phyloP scores from a whole-genome alignment of 2,888 invertebrate species.

The Girardia tigrina region DNA sequence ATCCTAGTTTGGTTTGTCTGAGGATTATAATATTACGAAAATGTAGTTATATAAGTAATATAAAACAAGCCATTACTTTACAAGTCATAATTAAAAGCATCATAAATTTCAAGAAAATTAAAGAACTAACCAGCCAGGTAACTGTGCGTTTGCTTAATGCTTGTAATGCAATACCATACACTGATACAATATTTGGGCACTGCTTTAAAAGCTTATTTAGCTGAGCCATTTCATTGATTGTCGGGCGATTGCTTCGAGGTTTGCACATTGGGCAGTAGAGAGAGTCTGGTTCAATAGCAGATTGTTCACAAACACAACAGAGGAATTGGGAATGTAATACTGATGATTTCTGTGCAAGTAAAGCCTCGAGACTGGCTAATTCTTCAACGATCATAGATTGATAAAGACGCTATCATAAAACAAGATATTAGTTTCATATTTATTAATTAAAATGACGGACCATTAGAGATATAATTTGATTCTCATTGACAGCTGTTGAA shows the following conservation, averaged over 20 bases:
- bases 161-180: constrained; percentile 25
- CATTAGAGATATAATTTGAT: background rate
- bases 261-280: background rate
- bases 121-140: constrained; percentile 30
- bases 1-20: no score
- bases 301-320: constrained; percentile 12
- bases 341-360: background rate
- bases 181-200: background rate
- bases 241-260: background rate
- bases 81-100: no score
- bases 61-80: no score
- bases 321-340: background rate
- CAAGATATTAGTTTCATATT: no score
- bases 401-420: background rate
- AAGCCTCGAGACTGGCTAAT: background rate
- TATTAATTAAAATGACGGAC: no score
- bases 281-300: background rate
- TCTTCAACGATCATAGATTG: background rate
- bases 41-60: no score
- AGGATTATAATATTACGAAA: no score
- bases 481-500: background rate
- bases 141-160: constrained; percentile 10
- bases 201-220: background rate
- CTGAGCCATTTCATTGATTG: constrained; percentile 9
- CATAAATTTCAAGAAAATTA: no score